phyloP scores from a whole-genome alignment of 2,888 invertebrate genomes.

The Oligia latruncula region DNA sequence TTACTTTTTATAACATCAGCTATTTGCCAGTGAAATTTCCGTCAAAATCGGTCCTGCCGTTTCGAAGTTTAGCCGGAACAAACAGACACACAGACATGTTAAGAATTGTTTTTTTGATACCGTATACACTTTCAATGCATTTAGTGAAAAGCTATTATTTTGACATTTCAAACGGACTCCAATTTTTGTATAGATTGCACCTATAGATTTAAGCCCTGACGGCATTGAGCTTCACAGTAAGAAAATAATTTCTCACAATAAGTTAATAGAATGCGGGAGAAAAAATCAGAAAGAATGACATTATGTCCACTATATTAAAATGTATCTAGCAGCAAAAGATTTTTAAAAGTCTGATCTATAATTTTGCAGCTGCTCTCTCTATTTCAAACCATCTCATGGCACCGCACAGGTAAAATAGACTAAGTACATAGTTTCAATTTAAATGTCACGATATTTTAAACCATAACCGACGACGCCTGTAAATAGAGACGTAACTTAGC shows the following conservation, averaged over 20 bases:
- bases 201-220: no score
- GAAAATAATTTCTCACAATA: not conserved
- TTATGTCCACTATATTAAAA: not conserved
- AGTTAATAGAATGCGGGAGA: not conserved
- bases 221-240: not conserved
- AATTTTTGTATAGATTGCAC: not conserved
- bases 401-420: not conserved
- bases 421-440: not conserved
- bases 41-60: no score
- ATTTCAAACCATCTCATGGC: not conserved
- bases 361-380: not conserved
- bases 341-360: not conserved
- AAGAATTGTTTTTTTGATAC: no score
- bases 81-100: no score
- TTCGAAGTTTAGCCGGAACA: no score
- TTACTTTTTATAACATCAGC: no score
- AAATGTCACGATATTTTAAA: slow-evolving; percentile 38
- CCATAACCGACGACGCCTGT: slow-evolving; percentile 7
- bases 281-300: not conserved
- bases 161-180: no score
- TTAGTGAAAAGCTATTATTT: no score
- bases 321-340: not conserved
- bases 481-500: slow-evolving; percentile 28
- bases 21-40: no score
- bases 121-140: no score